Conservation (phyloP, 1,140 invertebrate genomes). For the Pemphigus obesinymphae region DNA sequence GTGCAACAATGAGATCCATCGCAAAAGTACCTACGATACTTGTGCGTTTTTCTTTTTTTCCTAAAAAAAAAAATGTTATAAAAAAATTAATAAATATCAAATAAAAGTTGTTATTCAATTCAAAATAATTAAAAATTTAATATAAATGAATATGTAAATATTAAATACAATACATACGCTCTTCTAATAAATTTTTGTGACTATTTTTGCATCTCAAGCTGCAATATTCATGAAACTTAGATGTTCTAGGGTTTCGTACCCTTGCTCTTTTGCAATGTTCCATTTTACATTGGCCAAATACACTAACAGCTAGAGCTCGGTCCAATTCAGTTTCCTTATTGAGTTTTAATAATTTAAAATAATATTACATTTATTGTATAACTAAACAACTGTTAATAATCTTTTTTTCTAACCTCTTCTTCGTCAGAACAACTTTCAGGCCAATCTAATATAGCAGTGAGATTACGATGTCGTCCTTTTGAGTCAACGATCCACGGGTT, state of each 20-base stretch:
- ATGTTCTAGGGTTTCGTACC: slow-evolving; percentile 44
- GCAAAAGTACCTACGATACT: slow-evolving; percentile 38
- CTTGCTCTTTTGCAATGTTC: slow-evolving; percentile 26
- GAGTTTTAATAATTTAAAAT: neutral
- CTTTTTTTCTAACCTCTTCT: slow-evolving; percentile 48
- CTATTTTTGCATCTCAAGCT: slow-evolving; percentile 32
- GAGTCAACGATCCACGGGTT: slow-evolving; percentile 59
- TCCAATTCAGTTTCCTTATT: slow-evolving; percentile 46
- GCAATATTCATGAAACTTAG: slow-evolving; percentile 37
- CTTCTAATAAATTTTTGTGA: slow-evolving; percentile 31
- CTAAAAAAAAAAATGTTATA: neutral
- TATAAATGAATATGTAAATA: neutral
- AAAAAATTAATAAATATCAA: too few relatives aligned
- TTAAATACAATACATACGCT: neutral
- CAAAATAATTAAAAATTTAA: neutral
- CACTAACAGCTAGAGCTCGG: slow-evolving; percentile 47
- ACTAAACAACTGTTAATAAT: neutral
- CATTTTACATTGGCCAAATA: slow-evolving; percentile 47
- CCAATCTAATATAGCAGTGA: slow-evolving; percentile 60
- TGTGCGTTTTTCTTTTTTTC: slow-evolving; percentile 31
- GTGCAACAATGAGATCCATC: slow-evolving; percentile 63
- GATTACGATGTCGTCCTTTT: slow-evolving; percentile 56
- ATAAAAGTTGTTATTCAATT: neutral
- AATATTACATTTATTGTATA: neutral
- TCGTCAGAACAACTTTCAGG: slow-evolving; percentile 60